These are phyloP conservation scores for Harpalus rufipes DNA, from an alignment of 2,888 invertebrate genomes.

Conservation along the genomic window DNA sequence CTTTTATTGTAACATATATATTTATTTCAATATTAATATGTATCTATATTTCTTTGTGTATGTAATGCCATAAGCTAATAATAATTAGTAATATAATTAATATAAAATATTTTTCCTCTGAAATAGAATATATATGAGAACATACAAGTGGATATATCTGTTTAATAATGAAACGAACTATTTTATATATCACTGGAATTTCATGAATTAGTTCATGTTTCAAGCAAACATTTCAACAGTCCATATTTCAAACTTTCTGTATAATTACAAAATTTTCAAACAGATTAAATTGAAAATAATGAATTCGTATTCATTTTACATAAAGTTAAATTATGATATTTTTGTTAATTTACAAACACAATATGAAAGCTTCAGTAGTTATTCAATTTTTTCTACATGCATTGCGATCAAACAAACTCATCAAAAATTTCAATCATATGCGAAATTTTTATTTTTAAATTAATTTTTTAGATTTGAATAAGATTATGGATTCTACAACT, in stretches of 20 bases:
- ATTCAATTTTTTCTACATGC: not conserved
- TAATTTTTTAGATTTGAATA: too few species aligned
- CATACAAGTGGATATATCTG: not conserved
- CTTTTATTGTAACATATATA: too few species aligned
- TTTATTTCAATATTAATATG: too few species aligned
- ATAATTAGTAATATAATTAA: not conserved
- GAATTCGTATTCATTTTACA: not conserved
- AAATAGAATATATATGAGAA: not conserved
- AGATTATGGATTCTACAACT: too few species aligned
- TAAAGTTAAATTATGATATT: not conserved
- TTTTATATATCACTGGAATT: not conserved
- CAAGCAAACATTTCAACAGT: not conserved
- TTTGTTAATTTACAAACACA: not conserved
- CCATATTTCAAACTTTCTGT: not conserved
- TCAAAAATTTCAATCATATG: too few species aligned
- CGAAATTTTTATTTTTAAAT: too few species aligned
- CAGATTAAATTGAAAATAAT: not conserved
- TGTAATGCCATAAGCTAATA: too few species aligned
- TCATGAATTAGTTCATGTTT: not conserved
- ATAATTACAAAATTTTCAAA: constrained; percentile 1
- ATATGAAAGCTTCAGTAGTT: not conserved
- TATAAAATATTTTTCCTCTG: not conserved
- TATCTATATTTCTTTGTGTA: too few species aligned
- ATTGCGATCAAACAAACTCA: too few species aligned
- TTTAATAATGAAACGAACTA: not conserved